phyloP scores from a whole-genome alignment of 2,113 vertebrate genomes.

The Melanerpes aurifrons region DNA sequence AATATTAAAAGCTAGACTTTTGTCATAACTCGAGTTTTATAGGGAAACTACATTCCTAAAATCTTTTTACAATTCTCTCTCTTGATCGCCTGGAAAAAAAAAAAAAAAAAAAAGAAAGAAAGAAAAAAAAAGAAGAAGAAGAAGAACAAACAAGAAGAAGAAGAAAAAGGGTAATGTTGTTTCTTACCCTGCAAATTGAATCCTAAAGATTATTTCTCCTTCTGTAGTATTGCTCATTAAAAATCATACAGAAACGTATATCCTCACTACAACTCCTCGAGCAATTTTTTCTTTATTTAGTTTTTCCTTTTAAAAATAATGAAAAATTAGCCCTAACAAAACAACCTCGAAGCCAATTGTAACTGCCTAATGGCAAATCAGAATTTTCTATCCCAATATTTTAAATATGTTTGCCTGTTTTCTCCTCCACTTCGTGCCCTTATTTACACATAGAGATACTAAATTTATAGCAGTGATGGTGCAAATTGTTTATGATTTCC shows the following conservation, averaged over 20 bases:
- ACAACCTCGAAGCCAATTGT: neutral
- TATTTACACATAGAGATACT: neutral
- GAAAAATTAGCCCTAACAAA: neutral
- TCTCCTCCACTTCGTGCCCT: neutral
- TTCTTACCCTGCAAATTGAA: conserved; percentile 51
- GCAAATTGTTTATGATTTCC: neutral
- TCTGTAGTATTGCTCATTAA: conserved; percentile 51
- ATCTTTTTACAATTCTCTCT: conserved; percentile 63
- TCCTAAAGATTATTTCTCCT: conserved; percentile 52
- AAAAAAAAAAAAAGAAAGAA: neutral
- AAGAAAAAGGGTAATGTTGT: neutral
- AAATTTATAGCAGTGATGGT: neutral
- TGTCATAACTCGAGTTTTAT: conserved; percentile 75
- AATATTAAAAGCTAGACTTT: conserved; percentile 79
- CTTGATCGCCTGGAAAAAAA: neutral
- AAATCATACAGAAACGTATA: conserved; percentile 45
- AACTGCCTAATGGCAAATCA: neutral
- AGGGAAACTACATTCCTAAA: conserved; percentile 69
- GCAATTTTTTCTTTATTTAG: conserved; percentile 59
- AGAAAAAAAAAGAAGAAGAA: neutral
- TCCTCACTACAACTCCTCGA: conserved; percentile 54
- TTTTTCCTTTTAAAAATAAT: neutral
- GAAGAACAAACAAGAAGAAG: neutral
- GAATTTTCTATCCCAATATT: neutral
- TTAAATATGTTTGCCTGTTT: neutral